Conservation (phyloP, 2,888 invertebrate genomes). For the Cactoblastis cactorum region DNA sequence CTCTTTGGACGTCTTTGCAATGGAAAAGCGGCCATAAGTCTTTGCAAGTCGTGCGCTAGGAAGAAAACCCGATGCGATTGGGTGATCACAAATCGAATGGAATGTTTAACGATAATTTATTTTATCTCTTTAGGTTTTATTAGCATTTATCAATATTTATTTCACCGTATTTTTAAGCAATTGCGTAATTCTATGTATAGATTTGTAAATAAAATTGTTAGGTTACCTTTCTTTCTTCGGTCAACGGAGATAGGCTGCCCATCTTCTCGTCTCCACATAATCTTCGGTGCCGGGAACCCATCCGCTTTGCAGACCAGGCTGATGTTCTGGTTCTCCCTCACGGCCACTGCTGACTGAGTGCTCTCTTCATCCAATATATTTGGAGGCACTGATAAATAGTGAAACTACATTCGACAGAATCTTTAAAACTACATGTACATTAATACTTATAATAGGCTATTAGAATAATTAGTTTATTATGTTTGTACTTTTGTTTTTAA, state of each 20-base stretch:
- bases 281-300: conserved; percentile 94
- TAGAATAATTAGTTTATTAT: too few species aligned
- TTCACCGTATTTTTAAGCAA: too few species aligned
- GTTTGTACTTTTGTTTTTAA: too few species aligned
- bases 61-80: background rate
- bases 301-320: conserved; percentile 94
- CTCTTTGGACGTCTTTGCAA: background rate
- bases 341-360: conserved; percentile 94
- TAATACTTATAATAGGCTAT: too few species aligned
- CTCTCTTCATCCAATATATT: conserved; percentile 94
- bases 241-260: conserved; percentile 92
- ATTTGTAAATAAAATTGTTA: too few species aligned
- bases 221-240: conserved; percentile 92
- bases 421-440: too few species aligned
- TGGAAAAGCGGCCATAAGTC: background rate
- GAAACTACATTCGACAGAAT: too few species aligned
- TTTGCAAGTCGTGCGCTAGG: background rate
- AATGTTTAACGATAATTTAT: background rate
- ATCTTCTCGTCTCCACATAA: conserved; percentile 96
- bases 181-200: too few species aligned
- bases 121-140: background rate
- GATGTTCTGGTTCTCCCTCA: conserved; percentile 95
- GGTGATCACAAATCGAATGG: background rate
- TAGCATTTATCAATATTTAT: too few species aligned
- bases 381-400: conserved; percentile 98